A percentile compares a stretch with the other conserved stretches of the same genome.
These are phyloP conservation scores for Verasper variegatus DNA, from an alignment of 2,113 vertebrate species.

Conservation along the genomic window DNA sequence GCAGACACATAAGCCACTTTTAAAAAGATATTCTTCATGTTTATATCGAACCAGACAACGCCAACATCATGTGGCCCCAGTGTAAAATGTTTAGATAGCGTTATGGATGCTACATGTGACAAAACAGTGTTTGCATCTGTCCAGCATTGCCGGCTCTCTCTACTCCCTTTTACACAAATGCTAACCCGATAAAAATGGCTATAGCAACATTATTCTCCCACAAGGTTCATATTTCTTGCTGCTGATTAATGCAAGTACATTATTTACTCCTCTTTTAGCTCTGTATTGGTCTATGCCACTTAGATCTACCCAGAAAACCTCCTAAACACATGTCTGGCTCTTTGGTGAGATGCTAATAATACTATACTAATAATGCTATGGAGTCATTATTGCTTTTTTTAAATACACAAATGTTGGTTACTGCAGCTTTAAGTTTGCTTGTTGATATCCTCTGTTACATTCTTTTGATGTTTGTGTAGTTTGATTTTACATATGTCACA, in stretches of 20 bases:
- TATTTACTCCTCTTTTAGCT: background rate
- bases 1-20: too few species aligned
- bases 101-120: background rate
- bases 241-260: background rate
- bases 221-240: background rate
- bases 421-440: slow-evolving; percentile 35
- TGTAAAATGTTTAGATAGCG: background rate
- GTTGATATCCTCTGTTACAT: background rate
- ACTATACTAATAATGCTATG: background rate
- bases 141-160: background rate
- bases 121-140: background rate
- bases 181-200: background rate
- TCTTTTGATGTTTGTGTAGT: slow-evolving; percentile 1
- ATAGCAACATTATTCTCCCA: background rate
- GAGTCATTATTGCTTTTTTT: background rate
- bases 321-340: background rate
- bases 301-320: background rate
- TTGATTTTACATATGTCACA: background rate
- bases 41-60: background rate
- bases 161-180: background rate
- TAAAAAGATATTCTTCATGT: too few species aligned
- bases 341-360: background rate
- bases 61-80: background rate
- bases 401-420: slow-evolving; percentile 24
- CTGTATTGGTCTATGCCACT: background rate